These are phyloP conservation scores for Siphamia tubifer DNA, from an alignment of 2,113 vertebrate species.

Conservation along the genomic window DNA sequence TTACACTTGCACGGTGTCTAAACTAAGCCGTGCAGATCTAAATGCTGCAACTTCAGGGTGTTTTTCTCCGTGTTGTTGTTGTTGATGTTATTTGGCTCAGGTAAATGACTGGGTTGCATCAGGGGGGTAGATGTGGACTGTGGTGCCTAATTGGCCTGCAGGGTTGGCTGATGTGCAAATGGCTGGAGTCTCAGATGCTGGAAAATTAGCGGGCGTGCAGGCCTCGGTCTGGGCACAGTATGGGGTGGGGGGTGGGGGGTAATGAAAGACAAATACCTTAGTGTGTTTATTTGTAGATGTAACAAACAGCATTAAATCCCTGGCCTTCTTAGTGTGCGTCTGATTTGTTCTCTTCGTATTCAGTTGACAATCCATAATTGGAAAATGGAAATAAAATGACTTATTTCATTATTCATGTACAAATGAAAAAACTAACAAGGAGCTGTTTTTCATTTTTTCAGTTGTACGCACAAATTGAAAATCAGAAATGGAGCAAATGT, in stretches of 20 bases:
- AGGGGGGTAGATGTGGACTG: conserved; percentile 56
- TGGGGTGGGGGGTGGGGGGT: conserved; percentile 4
- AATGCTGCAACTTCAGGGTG: conserved; percentile 34
- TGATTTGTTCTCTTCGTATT: too few relatives aligned
- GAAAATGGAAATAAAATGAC: too few relatives aligned
- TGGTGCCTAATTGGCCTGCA: conserved; percentile 67
- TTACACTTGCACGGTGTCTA: conserved; percentile 4
- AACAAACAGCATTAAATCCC: conserved; percentile 36
- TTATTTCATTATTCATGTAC: too few relatives aligned
- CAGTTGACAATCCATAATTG: too few relatives aligned
- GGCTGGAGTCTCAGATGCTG: conserved; percentile 54
- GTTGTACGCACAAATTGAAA: too few relatives aligned
- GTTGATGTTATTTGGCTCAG: conserved; percentile 53
- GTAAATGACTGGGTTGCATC: conserved; percentile 64
- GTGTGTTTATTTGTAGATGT: conserved; percentile 48
- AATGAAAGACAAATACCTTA: conserved; percentile 55
- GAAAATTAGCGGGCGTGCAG: conserved; percentile 54
- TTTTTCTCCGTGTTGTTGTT: conserved; percentile 49
- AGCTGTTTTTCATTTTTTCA: too few relatives aligned
- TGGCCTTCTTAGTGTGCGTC: conserved; percentile 29
- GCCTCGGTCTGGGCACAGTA: conserved; percentile 1
- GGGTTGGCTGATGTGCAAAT: conserved; percentile 43
- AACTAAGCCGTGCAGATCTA: conserved; percentile 22
- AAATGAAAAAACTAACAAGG: too few relatives aligned
- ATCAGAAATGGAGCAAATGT: too few relatives aligned